A percentile compares a stretch with the other conserved stretches of the same genome.
Evolutionary conservation across 1,140 invertebrate genomes (phyloP).

Genomic region (Platyura marginata): DNA sequence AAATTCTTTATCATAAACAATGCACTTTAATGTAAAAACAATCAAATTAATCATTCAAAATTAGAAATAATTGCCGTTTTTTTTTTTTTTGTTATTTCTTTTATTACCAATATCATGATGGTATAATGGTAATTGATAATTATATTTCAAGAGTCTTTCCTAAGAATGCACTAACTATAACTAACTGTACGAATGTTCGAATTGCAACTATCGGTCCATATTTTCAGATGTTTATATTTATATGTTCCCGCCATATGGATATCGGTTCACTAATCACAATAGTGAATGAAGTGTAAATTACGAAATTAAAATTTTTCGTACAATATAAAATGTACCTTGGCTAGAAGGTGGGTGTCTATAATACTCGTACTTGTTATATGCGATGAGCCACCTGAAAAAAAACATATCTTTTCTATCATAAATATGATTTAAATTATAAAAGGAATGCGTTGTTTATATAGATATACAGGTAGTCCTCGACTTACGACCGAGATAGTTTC

Average conservation of each 20-base stretch:
- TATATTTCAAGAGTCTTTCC: neutral
- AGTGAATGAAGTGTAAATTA: neutral
- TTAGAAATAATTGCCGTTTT: neutral
- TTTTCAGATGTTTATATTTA: neutral
- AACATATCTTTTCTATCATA: too few species aligned
- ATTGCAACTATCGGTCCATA: neutral
- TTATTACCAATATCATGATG: neutral
- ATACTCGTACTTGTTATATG: too few species aligned
- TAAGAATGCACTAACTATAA: neutral
- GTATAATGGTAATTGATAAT: neutral
- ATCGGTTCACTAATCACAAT: neutral
- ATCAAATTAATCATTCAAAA: neutral
- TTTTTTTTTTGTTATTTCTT: neutral
- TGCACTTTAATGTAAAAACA: neutral
- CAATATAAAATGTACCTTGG: too few species aligned
- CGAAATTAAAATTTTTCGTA: neutral
- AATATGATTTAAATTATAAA: too few species aligned
- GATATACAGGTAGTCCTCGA: too few species aligned
- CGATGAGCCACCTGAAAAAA: too few species aligned
- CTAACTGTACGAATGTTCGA: too few species aligned
- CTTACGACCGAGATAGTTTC: too few species aligned
- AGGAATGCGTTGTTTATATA: too few species aligned
- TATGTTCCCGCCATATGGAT: neutral
- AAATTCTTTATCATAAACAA: neutral
- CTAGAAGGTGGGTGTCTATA: too few species aligned